These are phyloP conservation scores for Spodoptera exigua DNA, from an alignment of 2,888 invertebrate genomes.

Conservation along the genomic window DNA sequence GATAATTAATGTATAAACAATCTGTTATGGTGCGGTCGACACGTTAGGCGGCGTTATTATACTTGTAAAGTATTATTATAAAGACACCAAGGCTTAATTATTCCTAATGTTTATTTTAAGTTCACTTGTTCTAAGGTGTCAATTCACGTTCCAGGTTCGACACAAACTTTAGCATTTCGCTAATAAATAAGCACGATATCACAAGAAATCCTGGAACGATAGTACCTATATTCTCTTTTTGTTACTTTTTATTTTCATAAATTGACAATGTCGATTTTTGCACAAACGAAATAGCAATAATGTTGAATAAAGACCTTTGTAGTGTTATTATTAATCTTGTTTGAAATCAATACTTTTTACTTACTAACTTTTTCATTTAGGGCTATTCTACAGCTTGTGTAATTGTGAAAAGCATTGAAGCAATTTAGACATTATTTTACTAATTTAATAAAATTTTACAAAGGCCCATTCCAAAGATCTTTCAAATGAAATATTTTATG, in stretches of 20 bases:
- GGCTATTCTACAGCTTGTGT: conserved; percentile 43
- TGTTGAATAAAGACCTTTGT: conserved; percentile 56
- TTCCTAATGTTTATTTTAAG: conserved; percentile 47
- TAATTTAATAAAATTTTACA: conserved; percentile 54
- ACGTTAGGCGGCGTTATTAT: conserved; percentile 31
- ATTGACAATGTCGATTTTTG: conserved; percentile 43
- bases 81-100: conserved; percentile 58
- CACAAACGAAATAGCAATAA: conserved; percentile 57
- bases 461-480: conserved; percentile 79
- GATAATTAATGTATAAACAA: conserved; percentile 37
- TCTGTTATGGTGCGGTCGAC: conserved; percentile 30
- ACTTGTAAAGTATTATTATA: conserved; percentile 59
- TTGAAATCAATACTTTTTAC: conserved; percentile 58
- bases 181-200: conserved; percentile 26
- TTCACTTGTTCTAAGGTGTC: conserved; percentile 31
- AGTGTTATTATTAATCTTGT: conserved; percentile 50
- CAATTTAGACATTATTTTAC: conserved; percentile 46
- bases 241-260: conserved; percentile 22
- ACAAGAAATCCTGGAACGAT: conserved; percentile 28
- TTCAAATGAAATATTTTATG: conserved; percentile 65
- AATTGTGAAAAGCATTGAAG: conserved; percentile 26
- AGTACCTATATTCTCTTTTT: not conserved
- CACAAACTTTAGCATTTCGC: conserved; percentile 15
- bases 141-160: not conserved
- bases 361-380: conserved; percentile 58